Percentiles rank a stretch among this genome's conserved stretches.
These are phyloP conservation scores for Drosophila paulistorum DNA, from an alignment of 1,140 invertebrate genomes.

Conservation along the genomic window DNA sequence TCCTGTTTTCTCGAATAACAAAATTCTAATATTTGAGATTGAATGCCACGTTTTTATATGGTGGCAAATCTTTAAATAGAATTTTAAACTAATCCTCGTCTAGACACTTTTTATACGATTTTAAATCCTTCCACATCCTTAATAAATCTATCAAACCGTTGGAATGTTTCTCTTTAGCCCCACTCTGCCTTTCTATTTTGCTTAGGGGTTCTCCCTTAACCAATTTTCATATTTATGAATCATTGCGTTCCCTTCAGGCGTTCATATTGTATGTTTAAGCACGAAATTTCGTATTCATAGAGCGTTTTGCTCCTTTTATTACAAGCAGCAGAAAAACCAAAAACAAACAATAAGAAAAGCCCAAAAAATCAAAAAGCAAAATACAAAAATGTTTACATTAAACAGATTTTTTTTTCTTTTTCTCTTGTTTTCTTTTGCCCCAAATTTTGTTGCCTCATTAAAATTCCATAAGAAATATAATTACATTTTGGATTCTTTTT, in stretches of 20 bases:
- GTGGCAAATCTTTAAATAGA: neutral
- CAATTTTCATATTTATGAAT: slow-evolving; percentile 22
- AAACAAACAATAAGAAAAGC: slow-evolving; percentile 22
- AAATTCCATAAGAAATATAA: slow-evolving; percentile 48
- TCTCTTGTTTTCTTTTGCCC: slow-evolving; percentile 17
- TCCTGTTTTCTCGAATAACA: too few relatives aligned
- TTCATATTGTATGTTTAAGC: slow-evolving; percentile 7
- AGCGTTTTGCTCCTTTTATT: slow-evolving; percentile 45
- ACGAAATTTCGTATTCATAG: slow-evolving; percentile 53
- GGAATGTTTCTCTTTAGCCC: neutral
- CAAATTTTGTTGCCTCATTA: slow-evolving; percentile 40
- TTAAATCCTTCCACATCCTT: slow-evolving; percentile 1
- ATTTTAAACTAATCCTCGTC: neutral
- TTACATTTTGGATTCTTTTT: slow-evolving; percentile 18
- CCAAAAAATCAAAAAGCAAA: neutral
- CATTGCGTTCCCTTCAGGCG: slow-evolving; percentile 7
- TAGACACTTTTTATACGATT: slow-evolving; percentile 1
- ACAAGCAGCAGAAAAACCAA: slow-evolving; percentile 30
- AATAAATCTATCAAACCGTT: slow-evolving; percentile 6
- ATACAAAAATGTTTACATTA: slow-evolving; percentile 42
- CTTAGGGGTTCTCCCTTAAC: neutral
- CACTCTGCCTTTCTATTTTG: neutral
- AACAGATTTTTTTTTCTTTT: neutral
- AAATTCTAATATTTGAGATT: too few relatives aligned
- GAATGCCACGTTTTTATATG: too few relatives aligned